Base-by-base conservation (phyloP, 2,888 invertebrate species). In the Caenorhabditis sp. region DNA sequence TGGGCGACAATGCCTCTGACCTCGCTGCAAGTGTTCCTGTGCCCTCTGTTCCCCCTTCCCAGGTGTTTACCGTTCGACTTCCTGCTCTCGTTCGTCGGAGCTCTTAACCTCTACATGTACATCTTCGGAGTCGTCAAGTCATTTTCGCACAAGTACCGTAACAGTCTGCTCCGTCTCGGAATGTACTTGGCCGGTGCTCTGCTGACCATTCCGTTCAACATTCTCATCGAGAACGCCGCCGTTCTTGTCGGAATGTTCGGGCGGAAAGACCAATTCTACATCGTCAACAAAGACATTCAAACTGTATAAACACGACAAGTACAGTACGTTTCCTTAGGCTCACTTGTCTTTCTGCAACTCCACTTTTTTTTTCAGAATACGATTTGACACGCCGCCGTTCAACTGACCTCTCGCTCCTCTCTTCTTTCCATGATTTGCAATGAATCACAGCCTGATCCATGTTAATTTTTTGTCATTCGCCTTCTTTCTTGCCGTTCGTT, bases 91-190 rank as follows among this genome's bases (percentile, higher is more conserved):
- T 96, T 95, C 89, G 94, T 95, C 86, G 96, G 94, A 79, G 95
- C 95, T 75, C 94, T 96, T 70, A 96, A 94, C 90, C 94, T 96
- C 89, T 97, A 97, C 90, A 96, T 97, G 96, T 97, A 96, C 90
- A 93, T 96, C 78, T 97, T 96, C 90, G 97, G 97, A 79, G 96
- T 96, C n/a, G 92, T 96, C 59, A 96, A 96, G 90, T 96, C 96
- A 63, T 96, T 97, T 89, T 94, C 95, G n/a, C 85, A 86, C 59
- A 86, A 87, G 55, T 89, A 89, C 61, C 89, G 88, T 50, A 82
- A 85, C 35, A 82, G 83, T 46, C 68, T 84, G 2, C 87, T 85
- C 78, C 80, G 83, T 22, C 78, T 89, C 37, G 52, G 81, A 4
- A 46, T 88, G 55, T 89, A 89, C 62, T 80, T 85, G 53, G 91